A percentile compares a stretch with the other conserved stretches of the same genome.
phyloP scores from a whole-genome alignment of 2,888 invertebrate species.

The Callinectes sapidus region DNA sequence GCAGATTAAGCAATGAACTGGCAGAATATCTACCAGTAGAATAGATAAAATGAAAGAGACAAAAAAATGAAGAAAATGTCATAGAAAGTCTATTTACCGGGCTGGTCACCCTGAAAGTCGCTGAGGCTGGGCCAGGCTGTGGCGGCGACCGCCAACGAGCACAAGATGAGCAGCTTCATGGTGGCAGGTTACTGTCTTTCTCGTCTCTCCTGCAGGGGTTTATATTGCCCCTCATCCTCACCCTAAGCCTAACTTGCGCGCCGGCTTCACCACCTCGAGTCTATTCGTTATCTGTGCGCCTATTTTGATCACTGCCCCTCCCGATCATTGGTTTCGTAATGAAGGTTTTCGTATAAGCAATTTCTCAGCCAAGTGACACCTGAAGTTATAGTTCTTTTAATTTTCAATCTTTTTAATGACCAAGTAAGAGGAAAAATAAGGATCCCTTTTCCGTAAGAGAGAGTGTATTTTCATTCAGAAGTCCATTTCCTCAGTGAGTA shows the following conservation, averaged over 20 bases:
- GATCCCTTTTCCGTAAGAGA: too few relatives aligned
- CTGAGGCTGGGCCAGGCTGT: constrained; percentile 36
- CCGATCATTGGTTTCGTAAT: not conserved
- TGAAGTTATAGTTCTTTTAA: too few relatives aligned
- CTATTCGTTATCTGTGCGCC: not conserved
- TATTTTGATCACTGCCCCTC: not conserved
- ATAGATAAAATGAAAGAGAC: not conserved
- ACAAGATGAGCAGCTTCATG: constrained; percentile 42
- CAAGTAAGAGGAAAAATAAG: too few relatives aligned
- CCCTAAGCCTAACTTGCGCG: not conserved
- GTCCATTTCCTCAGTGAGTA: too few relatives aligned
- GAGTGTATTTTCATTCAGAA: too few relatives aligned
- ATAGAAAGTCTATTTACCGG: not conserved
- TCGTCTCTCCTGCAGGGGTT: not conserved
- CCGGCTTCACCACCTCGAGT: not conserved
- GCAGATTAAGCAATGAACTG: too few relatives aligned
- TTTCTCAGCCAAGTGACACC: too few relatives aligned
- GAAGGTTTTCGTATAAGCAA: not conserved
- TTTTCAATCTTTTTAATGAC: too few relatives aligned
- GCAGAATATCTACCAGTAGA: not conserved
- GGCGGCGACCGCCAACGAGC: constrained; percentile 34
- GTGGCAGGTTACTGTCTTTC: not conserved
- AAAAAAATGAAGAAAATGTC: not conserved
- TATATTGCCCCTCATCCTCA: not conserved
- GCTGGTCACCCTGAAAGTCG: not conserved